Conservation (phyloP, 2,113 vertebrate genomes). For the Stigmatopora argus region DNA sequence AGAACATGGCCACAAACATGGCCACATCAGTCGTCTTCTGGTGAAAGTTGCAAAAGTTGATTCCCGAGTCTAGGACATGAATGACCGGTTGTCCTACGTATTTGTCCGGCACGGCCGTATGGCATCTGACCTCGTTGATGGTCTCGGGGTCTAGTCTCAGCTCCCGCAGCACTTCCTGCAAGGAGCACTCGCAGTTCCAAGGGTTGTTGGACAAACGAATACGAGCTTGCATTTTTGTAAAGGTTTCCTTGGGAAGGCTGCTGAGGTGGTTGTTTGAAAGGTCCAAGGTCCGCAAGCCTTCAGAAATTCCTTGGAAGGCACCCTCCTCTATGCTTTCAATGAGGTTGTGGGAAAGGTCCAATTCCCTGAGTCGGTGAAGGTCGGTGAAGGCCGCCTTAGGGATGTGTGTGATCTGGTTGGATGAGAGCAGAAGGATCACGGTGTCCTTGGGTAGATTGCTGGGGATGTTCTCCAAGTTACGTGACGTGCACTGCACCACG, state of each 20-base stretch:
- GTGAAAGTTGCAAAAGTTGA: slow-evolving; percentile 79
- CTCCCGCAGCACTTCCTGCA: slow-evolving; percentile 82
- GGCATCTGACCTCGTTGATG: slow-evolving; percentile 77
- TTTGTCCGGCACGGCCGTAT: slow-evolving; percentile 72
- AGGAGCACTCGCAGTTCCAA: slow-evolving; percentile 82
- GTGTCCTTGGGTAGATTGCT: slow-evolving; percentile 73
- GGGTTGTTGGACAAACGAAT: slow-evolving; percentile 81
- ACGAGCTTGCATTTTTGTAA: slow-evolving; percentile 73
- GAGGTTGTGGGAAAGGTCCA: slow-evolving; percentile 79
- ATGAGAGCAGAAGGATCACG: slow-evolving; percentile 76
- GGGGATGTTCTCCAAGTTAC: slow-evolving; percentile 76
- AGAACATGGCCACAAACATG: slow-evolving; percentile 85
- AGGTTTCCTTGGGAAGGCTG: slow-evolving; percentile 77
- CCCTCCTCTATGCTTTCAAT: slow-evolving; percentile 76
- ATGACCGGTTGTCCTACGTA: slow-evolving; percentile 76
- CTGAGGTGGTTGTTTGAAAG: slow-evolving; percentile 81
- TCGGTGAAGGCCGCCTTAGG: slow-evolving; percentile 76
- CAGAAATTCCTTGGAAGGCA: slow-evolving; percentile 76
- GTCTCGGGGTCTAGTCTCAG: slow-evolving; percentile 77
- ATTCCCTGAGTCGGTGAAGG: slow-evolving; percentile 75
- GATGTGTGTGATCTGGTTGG: slow-evolving; percentile 78
- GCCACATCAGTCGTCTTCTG: slow-evolving; percentile 79
- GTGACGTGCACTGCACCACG: slow-evolving; percentile 76
- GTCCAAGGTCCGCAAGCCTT: slow-evolving; percentile 74
- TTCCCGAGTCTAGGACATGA: slow-evolving; percentile 77